phyloP scores from a whole-genome alignment of 1,140 invertebrate species.

The Hydropsyche tenuis region DNA sequence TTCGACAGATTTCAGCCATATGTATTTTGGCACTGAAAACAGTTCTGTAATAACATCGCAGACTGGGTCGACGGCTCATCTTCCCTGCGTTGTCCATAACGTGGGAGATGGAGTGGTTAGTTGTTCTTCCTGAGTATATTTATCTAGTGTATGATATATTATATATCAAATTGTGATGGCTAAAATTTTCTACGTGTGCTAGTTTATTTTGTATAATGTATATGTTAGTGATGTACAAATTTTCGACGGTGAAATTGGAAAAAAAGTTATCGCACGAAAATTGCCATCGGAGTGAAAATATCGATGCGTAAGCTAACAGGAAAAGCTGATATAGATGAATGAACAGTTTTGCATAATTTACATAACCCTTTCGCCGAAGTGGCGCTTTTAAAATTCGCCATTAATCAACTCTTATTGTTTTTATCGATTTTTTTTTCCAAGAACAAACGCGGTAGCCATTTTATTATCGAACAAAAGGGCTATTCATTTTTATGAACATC shows the following conservation, averaged over 20 bases:
- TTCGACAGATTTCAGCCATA: constrained; percentile 54
- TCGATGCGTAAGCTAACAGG: constrained; percentile 20
- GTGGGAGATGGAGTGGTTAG: constrained; percentile 79
- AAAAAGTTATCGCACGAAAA: constrained; percentile 13
- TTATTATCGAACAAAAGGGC: background rate
- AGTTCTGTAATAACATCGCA: constrained; percentile 74
- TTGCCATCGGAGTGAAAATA: constrained; percentile 10
- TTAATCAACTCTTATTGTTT: constrained; percentile 31
- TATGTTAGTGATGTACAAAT: background rate
- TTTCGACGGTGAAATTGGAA: background rate
- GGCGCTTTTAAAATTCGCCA: constrained; percentile 22
- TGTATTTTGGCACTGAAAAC: constrained; percentile 76
- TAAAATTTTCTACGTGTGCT: background rate
- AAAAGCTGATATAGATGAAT: constrained; percentile 29
- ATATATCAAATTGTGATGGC: too few species aligned
- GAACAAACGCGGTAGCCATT: background rate
- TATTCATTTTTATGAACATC: too few species aligned
- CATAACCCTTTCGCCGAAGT: constrained; percentile 7
- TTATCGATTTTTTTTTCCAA: constrained; percentile 2
- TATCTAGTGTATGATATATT: too few species aligned
- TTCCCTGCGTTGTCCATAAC: constrained; percentile 77
- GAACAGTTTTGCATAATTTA: constrained; percentile 37
- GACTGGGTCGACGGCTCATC: constrained; percentile 73
- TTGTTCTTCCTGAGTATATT: constrained; percentile 39
- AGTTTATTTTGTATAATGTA: background rate